phyloP scores from a whole-genome alignment of 2,888 invertebrate genomes.

The Hypomecis atomaria region DNA sequence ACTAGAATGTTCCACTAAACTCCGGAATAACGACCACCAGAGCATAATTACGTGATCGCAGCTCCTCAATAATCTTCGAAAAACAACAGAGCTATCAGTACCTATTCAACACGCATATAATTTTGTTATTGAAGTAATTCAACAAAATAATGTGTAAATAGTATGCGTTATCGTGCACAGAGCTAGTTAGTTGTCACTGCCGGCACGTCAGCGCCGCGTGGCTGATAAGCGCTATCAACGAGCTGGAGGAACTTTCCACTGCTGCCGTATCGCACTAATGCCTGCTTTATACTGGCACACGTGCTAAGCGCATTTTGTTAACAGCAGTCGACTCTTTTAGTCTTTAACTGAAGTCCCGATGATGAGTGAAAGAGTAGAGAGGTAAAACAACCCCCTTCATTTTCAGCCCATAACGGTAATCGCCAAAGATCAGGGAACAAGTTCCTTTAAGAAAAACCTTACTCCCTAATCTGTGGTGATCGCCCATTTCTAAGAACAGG shows the following conservation, averaged over 20 bases:
- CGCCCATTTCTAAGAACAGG: no score
- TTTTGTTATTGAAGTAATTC: constrained; percentile 6
- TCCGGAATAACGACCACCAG: no score
- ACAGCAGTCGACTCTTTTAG: background rate
- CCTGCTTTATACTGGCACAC: constrained; percentile 33
- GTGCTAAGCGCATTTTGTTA: background rate
- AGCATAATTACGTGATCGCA: no score
- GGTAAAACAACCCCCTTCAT: no score
- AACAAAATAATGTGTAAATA: constrained; percentile 18
- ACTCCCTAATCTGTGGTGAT: no score
- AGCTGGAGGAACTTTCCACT: constrained; percentile 62
- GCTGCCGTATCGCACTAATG: constrained; percentile 50
- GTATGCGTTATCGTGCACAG: constrained; percentile 13
- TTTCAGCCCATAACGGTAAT: no score
- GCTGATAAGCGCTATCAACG: constrained; percentile 59
- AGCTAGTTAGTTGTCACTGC: constrained; percentile 45
- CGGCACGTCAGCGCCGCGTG: constrained; percentile 58
- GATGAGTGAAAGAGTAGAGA: no score
- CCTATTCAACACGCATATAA: background rate
- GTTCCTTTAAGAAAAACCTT: no score
- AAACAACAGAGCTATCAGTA: background rate
- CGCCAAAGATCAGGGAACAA: no score
- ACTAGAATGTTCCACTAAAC: no score
- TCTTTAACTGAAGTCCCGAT: no score
- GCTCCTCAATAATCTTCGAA: background rate